Evolutionary conservation across 1,140 invertebrate genomes (phyloP), one percentile per base, ranked within the genome.

Genomic region (Notospermus geniculatus): DNA sequence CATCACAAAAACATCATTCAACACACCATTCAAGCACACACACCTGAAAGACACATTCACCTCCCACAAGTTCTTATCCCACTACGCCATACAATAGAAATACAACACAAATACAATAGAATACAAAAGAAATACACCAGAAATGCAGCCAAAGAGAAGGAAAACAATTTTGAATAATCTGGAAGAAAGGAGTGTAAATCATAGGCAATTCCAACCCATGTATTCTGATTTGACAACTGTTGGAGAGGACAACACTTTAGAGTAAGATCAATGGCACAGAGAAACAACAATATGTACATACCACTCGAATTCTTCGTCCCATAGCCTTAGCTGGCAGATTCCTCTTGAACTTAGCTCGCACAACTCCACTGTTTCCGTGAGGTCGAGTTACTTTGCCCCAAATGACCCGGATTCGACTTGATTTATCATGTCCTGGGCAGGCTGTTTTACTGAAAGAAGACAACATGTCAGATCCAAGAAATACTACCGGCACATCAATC

Each of bases 341-440:
- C 74, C 87, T 88, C 80, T 88, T 90, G 87, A 99, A 99, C 77
- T 97, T 97, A 19, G 97, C 97, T 70, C 97, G 86, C 0, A 99
- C 95, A 46, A 90, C 88, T 68, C 97, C 97, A 71, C 79, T 82
- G 81, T 91, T 95, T 66, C 97, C 97, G 84, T 99, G 97, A n/a
- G 92, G 87, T 66, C 95, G 86, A 2, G 95, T 98, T 29, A 99
- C 91, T 84, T 98, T 98, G 55, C 97, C 97, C 97, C 97, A 99
- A 79, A 99, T 97, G n/a, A 95, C 93, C 57, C 97, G 88, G 64
- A 98, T 85, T 54, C 82, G 82, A 60, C 83, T 85, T 75, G 32
- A 86, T 71, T 88, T 87, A 54, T 87, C 86, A 59, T 79, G 76
- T 52, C 91, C 91, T 63, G 92, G 92, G 73, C 93, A 89, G 63